Evolutionary conservation across 2,113 vertebrate genomes (phyloP).

Genomic region (Sinocyclocheilus anophthalmus): DNA sequence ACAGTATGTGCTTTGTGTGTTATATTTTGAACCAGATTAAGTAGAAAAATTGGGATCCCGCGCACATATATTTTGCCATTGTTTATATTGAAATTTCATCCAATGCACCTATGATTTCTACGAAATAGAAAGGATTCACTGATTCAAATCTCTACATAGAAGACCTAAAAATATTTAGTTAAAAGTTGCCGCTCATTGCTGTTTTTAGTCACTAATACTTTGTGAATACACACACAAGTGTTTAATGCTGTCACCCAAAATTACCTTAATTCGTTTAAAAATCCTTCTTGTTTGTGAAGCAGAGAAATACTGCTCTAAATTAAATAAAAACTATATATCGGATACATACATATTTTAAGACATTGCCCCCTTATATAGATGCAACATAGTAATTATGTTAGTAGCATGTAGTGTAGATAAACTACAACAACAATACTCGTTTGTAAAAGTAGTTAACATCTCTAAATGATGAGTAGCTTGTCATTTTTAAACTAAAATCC

Average conservation of each 20-base stretch:
- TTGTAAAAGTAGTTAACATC: not conserved
- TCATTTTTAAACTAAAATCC: not conserved
- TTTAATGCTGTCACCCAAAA: not conserved
- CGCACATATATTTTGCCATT: too few species aligned
- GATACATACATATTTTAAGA: not conserved
- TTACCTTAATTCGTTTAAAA: not conserved
- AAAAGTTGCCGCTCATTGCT: not conserved
- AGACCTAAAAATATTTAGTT: not conserved
- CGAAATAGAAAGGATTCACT: too few species aligned
- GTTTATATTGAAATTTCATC: too few species aligned
- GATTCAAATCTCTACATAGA: not conserved
- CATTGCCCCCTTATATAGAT: not conserved
- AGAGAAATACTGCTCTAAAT: not conserved
- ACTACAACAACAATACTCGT: not conserved
- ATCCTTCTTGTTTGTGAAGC: not conserved
- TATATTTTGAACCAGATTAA: not conserved
- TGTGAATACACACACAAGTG: too few species aligned
- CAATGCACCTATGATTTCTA: too few species aligned
- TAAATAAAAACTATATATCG: not conserved
- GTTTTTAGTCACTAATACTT: not conserved
- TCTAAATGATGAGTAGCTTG: not conserved
- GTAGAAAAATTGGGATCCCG: too few species aligned
- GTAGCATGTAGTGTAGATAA: not conserved
- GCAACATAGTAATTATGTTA: not conserved
- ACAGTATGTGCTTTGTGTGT: not conserved